Conservation (phyloP, 2,888 invertebrate genomes). For the Acronicta alni region DNA sequence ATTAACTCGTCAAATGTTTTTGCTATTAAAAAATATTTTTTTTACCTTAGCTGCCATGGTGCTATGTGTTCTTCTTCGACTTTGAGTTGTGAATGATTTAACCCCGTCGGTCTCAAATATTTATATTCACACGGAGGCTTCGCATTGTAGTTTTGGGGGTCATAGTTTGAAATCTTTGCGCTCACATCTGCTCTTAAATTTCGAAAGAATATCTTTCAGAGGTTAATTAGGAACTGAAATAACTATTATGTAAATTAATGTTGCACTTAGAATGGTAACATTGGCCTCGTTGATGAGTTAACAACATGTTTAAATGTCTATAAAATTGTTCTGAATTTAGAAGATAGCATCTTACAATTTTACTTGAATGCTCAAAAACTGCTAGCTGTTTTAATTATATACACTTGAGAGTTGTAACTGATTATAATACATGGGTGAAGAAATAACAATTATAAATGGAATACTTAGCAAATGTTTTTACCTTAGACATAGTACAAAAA, state of each 20-base stretch:
- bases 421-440: neutral
- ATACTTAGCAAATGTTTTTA: too few relatives aligned
- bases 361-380: slow-evolving; percentile 12
- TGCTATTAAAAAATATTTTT: slow-evolving; percentile 10
- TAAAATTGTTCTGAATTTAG: slow-evolving; percentile 21
- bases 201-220: slow-evolving; percentile 68
- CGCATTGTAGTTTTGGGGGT: slow-evolving; percentile 74
- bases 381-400: slow-evolving; percentile 15
- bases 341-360: slow-evolving; percentile 27
- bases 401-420: neutral
- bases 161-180: slow-evolving; percentile 71
- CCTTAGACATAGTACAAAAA: too few relatives aligned
- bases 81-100: slow-evolving; percentile 70
- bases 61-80: slow-evolving; percentile 63
- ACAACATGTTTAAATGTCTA: slow-evolving; percentile 43
- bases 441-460: too few relatives aligned
- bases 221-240: slow-evolving; percentile 70
- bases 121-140: slow-evolving; percentile 72
- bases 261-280: slow-evolving; percentile 64
- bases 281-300: slow-evolving; percentile 60
- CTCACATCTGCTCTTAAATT: slow-evolving; percentile 61
- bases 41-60: slow-evolving; percentile 77
- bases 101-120: slow-evolving; percentile 65
- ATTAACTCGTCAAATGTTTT: neutral
- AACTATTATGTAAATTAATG: slow-evolving; percentile 68